Evolutionary conservation across 2,113 vertebrate species (phyloP), one percentile per base, ranked within the genome.

Genomic region (Thryonomys swinderianus): DNA sequence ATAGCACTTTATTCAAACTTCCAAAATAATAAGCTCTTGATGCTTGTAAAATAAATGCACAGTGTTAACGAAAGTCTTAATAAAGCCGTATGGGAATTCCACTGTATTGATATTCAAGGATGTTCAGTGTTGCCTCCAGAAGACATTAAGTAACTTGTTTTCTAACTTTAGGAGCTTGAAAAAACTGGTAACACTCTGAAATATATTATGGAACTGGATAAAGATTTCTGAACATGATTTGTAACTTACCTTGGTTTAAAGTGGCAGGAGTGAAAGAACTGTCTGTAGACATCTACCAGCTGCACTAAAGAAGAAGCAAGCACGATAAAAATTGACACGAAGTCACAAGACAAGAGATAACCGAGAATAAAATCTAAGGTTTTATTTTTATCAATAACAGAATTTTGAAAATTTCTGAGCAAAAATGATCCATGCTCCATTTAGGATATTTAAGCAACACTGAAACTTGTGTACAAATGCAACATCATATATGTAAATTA

Each of bases 181-280:
- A 55, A 82, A 91, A 92, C 2, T 48, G 34, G 40, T 51, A 66
- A 55, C 23, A 73, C 57, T 25, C 5, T 81, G 59, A 96, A 88
- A 85, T 71, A 74, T 16, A 85, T 27, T 90, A 5, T 78, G 37
- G 20, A 45, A 90, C 4, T n/a, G 1, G 21, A 71, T 2, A 89
- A 88, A 91, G 62, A 34, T 91, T 89, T 37, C 37, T 32, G 4
- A 21, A 59, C 18, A 89, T 87, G 11, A 84, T 85, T 73, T 88
- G 11, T 74, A 67, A 51, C 85, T 92, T 95, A 80, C 20, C 23
- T 69, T 85, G 32, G 51, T n/a, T 91, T 64, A 86, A 82, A 78
- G 83, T 42, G 45, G 37, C 64, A 42, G 79, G 57, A 80, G 1
- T 80, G 14, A 85, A 85, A 67, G 10, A 79, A 12, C 48, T 82